A percentile compares a stretch with the other conserved stretches of the same genome.
These are phyloP conservation scores for Amblyteles armatorius DNA, from an alignment of 2,888 invertebrate species.

Conservation along the genomic window DNA sequence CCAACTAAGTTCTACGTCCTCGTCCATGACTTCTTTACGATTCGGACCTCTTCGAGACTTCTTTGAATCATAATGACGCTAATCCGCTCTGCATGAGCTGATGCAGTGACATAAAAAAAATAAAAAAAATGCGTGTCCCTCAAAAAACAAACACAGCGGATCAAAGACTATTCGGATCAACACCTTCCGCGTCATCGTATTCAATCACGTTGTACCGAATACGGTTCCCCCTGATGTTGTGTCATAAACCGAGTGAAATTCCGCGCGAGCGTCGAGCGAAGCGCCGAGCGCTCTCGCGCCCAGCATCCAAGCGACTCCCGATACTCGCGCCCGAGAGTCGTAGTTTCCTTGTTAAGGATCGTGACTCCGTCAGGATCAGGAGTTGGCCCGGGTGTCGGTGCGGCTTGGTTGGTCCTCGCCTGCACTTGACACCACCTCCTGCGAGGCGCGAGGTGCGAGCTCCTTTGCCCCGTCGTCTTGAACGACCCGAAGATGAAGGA, in stretches of 20 bases:
- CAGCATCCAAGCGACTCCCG: neutral
- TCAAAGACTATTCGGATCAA: no score
- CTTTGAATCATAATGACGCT: no score
- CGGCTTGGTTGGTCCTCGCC: slow-evolving; percentile 58
- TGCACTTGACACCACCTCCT: slow-evolving; percentile 77
- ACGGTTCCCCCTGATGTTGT: neutral
- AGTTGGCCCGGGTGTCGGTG: slow-evolving; percentile 29
- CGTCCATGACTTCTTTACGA: no score
- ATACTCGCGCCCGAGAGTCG: neutral
- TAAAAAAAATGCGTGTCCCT: no score
- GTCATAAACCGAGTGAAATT: neutral
- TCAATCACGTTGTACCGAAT: neutral
- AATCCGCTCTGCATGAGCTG: no score
- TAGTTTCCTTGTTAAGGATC: slow-evolving; percentile 10
- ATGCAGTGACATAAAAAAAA: no score
- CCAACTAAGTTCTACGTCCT: no score
- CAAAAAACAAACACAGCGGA: no score
- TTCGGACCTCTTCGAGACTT: no score
- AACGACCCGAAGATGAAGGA: slow-evolving; percentile 59
- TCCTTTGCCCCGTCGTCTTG: slow-evolving; percentile 72
- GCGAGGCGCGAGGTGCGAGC: slow-evolving; percentile 67
- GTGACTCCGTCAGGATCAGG: slow-evolving; percentile 32
- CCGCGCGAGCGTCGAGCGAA: neutral
- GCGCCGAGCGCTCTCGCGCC: neutral
- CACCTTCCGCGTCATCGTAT: no score